phyloP scores from a whole-genome alignment of 2,888 invertebrate genomes.

The Tetranychus truncatus region DNA sequence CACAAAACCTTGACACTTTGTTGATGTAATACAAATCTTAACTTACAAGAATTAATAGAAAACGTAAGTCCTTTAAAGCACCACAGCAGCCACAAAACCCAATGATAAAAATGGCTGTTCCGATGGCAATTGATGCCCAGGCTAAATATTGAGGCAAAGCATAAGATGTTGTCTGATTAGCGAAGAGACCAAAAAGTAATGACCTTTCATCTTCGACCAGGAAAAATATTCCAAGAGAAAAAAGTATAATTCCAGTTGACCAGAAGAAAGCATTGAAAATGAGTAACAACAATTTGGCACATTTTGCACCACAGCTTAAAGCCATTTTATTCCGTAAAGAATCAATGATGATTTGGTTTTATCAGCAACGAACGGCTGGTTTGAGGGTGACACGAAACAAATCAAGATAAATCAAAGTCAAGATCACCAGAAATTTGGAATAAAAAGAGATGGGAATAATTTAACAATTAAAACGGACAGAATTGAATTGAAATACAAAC shows the following conservation, averaged over 20 bases:
- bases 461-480: too few relatives aligned
- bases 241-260: slow-evolving; percentile 40
- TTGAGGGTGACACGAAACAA: neutral
- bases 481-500: too few relatives aligned
- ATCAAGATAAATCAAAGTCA: neutral
- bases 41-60: slow-evolving; percentile 36
- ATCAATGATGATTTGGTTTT: neutral
- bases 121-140: slow-evolving; percentile 38
- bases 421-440: too few relatives aligned
- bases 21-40: too few relatives aligned
- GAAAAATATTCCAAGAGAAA: slow-evolving; percentile 40
- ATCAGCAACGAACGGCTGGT: neutral
- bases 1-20: too few relatives aligned
- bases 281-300: slow-evolving; percentile 35
- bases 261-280: slow-evolving; percentile 36
- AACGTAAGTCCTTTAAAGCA: slow-evolving; percentile 38
- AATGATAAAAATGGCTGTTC: slow-evolving; percentile 38
- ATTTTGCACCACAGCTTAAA: slow-evolving; percentile 34
- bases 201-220: slow-evolving; percentile 39
- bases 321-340: slow-evolving; percentile 6
- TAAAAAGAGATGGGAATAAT: too few relatives aligned
- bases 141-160: slow-evolving; percentile 37
- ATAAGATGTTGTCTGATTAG: slow-evolving; percentile 33
- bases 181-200: slow-evolving; percentile 38
- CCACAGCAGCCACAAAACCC: slow-evolving; percentile 43